phyloP scores from a whole-genome alignment of 2,797 vertebrate species.

The Nannoperca obscura region DNA sequence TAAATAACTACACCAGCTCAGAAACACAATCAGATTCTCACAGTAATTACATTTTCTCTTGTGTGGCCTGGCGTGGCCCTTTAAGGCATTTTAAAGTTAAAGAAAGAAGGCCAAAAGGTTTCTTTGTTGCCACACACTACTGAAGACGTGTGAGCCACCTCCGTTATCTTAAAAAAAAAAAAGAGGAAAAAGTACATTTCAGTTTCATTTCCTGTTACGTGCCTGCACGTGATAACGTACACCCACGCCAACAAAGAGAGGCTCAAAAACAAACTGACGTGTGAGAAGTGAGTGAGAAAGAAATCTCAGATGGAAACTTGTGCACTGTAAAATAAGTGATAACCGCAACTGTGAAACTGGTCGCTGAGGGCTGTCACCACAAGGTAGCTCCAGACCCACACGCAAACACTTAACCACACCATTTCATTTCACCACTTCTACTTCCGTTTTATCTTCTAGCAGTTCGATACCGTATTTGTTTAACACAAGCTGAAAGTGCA shows the following conservation, averaged over 20 bases:
- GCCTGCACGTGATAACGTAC: background rate
- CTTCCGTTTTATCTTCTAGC: background rate
- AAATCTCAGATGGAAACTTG: constrained; percentile 32
- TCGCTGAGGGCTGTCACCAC: constrained; percentile 50
- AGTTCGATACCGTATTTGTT: background rate
- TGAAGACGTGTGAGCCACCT: background rate
- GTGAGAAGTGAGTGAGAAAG: constrained; percentile 18
- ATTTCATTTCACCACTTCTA: background rate
- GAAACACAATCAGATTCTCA: background rate
- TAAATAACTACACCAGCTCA: background rate
- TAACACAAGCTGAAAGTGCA: background rate
- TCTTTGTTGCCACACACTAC: background rate
- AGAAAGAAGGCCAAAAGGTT: background rate
- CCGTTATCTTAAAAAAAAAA: background rate
- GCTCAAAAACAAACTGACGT: background rate
- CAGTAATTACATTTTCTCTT: background rate
- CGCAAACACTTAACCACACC: constrained; percentile 4
- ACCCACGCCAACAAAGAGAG: background rate
- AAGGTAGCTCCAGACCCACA: background rate
- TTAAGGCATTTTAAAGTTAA: background rate
- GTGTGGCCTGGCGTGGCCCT: background rate
- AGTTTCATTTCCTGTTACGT: constrained; percentile 45
- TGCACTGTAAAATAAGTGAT: constrained; percentile 36
- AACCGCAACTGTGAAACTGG: constrained; percentile 60
- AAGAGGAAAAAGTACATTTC: background rate